Conservation (phyloP, 2,888 invertebrate species). For the Lordiphosa andalusiaca region DNA sequence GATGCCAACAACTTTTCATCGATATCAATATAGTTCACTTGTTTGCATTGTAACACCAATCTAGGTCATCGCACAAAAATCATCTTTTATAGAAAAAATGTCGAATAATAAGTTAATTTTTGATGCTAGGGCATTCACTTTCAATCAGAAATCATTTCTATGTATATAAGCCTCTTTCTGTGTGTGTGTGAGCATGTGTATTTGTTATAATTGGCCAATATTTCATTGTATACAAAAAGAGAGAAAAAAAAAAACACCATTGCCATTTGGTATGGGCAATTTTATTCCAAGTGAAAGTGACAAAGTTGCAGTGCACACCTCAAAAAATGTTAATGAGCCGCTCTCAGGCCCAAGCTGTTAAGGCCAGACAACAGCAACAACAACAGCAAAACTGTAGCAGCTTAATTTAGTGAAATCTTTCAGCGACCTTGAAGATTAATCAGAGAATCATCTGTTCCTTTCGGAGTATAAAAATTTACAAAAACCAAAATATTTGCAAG, state of each 20-base stretch:
- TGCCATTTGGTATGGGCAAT: constrained; percentile 58
- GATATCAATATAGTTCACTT: too few relatives aligned
- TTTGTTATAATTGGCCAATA: constrained; percentile 54
- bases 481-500: constrained; percentile 37
- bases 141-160: constrained; percentile 46
- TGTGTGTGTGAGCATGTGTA: constrained; percentile 24
- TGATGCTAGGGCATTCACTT: constrained; percentile 53
- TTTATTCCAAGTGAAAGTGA: constrained; percentile 71
- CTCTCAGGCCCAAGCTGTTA: constrained; percentile 26
- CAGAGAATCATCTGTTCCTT: constrained; percentile 21
- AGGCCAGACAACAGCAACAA: constrained; percentile 20
- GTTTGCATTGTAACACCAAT: too few relatives aligned
- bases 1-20: too few relatives aligned
- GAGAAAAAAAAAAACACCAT: constrained; percentile 38
- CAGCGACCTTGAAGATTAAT: constrained; percentile 53
- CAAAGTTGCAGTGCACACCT: constrained; percentile 69
- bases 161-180: constrained; percentile 32
- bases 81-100: too few relatives aligned
- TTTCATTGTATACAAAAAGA: constrained; percentile 47
- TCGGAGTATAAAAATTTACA: constrained; percentile 21
- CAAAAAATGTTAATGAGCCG: constrained; percentile 69
- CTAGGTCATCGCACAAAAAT: too few relatives aligned
- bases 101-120: constrained; percentile 15
- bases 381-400: constrained; percentile 49
- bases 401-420: constrained; percentile 56